Conservation (phyloP, 1,140 invertebrate species). For the Octopus sinensis region DNA sequence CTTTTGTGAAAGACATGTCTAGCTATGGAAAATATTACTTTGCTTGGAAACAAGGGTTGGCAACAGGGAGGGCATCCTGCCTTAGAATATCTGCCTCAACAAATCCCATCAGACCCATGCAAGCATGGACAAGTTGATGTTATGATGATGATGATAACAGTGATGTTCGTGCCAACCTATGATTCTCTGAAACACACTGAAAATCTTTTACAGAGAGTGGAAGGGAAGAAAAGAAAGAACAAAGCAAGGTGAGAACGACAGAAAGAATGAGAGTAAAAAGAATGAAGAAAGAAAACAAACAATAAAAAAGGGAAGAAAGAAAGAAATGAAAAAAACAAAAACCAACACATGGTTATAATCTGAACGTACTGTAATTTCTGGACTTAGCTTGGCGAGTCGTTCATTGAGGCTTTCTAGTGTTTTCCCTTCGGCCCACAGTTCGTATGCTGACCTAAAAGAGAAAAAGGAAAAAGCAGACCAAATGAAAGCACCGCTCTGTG, state of each 20-base stretch:
- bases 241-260: background rate
- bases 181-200: too few species aligned
- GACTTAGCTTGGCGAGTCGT: conserved; percentile 57
- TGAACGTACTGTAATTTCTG: conserved; percentile 27
- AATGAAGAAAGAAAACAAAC: background rate
- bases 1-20: too few species aligned
- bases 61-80: too few species aligned
- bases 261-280: background rate
- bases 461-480: background rate
- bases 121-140: too few species aligned
- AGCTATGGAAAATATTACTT: too few species aligned
- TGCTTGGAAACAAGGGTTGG: too few species aligned
- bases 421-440: conserved; percentile 72
- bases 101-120: too few species aligned
- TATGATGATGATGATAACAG: too few species aligned
- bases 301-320: background rate
- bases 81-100: too few species aligned
- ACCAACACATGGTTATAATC: background rate
- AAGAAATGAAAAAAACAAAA: background rate
- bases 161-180: too few species aligned
- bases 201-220: background rate
- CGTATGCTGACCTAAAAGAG: conserved; percentile 63
- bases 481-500: too few species aligned
- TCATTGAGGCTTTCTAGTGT: conserved; percentile 65
- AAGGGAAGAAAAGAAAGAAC: background rate